Conservation (phyloP, 2,888 invertebrate genomes). For the Diaphora mendica region DNA sequence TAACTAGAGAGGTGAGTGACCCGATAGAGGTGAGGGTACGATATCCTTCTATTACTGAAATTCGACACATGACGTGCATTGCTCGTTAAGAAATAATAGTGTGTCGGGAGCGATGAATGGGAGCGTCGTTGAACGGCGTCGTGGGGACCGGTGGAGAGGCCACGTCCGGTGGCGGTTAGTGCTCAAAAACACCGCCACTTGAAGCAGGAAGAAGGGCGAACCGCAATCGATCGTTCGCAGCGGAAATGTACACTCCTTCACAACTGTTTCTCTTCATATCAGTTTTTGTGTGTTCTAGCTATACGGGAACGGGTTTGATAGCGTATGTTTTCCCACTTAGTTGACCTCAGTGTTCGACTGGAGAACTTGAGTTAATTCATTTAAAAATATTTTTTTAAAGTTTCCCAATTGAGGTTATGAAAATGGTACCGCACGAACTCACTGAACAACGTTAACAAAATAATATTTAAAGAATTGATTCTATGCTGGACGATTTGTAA, state of each 20-base stretch:
- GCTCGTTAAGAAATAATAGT: constrained; percentile 23
- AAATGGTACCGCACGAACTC: too few species aligned
- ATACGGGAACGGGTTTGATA: background rate
- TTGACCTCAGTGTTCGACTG: too few species aligned
- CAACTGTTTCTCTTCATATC: background rate
- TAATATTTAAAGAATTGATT: background rate
- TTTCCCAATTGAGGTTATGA: background rate
- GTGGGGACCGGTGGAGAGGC: constrained; percentile 11
- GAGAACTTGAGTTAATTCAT: too few species aligned
- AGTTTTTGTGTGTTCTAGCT: background rate
- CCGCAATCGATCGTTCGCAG: constrained; percentile 14
- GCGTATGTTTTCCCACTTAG: background rate
- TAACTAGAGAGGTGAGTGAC: constrained; percentile 39
- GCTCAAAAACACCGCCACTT: constrained; percentile 15
- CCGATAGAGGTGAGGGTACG: constrained; percentile 28
- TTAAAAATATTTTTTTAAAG: too few species aligned
- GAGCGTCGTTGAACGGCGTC: constrained; percentile 20
- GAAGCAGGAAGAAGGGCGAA: constrained; percentile 24
- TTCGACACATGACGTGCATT: constrained; percentile 28
- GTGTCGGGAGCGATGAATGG: constrained; percentile 21
- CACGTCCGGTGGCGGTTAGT: constrained; percentile 23
- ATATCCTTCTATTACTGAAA: constrained; percentile 41
- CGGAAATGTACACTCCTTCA: background rate
- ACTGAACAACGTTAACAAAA: too few species aligned
- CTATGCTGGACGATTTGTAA: background rate